A percentile compares a stretch with the other conserved stretches of the same genome.
These are phyloP conservation scores for Casuarius casuarius DNA, from an alignment of 2,113 vertebrate species.

Conservation along the genomic window DNA sequence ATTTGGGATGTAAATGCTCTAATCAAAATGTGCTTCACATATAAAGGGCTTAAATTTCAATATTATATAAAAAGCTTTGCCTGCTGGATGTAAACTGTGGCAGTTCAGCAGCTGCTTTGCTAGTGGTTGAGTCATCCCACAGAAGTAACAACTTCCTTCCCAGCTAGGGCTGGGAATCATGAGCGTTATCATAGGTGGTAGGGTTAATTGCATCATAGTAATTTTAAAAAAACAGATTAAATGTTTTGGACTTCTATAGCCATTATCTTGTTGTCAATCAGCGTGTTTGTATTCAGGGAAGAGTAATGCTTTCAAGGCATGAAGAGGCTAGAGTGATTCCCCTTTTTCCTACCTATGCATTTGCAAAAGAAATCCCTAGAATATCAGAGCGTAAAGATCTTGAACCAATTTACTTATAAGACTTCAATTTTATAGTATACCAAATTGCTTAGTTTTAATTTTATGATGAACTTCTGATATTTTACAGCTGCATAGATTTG, in stretches of 20 bases:
- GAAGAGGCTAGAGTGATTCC: neutral
- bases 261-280: neutral
- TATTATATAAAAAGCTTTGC: neutral
- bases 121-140: neutral
- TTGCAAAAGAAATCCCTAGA: neutral
- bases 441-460: neutral
- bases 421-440: neutral
- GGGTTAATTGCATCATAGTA: neutral
- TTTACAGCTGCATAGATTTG: neutral
- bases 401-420: neutral
- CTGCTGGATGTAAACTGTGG: neutral
- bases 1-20: neutral
- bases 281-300: neutral
- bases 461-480: neutral
- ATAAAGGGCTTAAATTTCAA: neutral
- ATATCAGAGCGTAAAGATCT: neutral
- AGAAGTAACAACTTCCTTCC: neutral
- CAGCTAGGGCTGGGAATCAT: neutral
- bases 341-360: accelerated
- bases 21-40: neutral
- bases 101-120: neutral
- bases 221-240: neutral
- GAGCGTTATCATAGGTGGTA: neutral
- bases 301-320: neutral
- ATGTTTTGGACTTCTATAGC: neutral